These are phyloP conservation scores for Eulithis prunata DNA, from an alignment of 2,888 invertebrate genomes.

Conservation along the genomic window DNA sequence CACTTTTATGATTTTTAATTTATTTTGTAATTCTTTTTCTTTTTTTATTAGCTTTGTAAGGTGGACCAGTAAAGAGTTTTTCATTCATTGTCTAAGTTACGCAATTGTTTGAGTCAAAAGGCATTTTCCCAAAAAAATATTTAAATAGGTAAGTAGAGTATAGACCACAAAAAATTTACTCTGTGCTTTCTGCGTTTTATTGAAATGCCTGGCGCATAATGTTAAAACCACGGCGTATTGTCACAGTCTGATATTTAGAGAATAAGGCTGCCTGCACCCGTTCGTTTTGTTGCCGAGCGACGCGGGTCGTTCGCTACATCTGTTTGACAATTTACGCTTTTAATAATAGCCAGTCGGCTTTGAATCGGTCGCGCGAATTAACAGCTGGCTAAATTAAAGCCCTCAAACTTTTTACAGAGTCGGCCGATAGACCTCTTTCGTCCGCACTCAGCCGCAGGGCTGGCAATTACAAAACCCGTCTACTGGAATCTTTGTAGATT, in stretches of 20 bases:
- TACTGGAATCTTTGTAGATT: constrained; percentile 12
- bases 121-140: too few species aligned
- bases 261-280: constrained; percentile 18
- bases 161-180: too few species aligned
- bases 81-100: too few species aligned
- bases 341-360: constrained; percentile 80
- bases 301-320: constrained; percentile 76
- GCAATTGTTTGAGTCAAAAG: too few species aligned
- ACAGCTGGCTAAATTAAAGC: constrained; percentile 79
- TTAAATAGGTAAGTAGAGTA: too few species aligned
- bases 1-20: too few species aligned
- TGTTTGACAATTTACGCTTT: constrained; percentile 83
- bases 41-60: too few species aligned
- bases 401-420: constrained; percentile 74
- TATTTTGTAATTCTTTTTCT: too few species aligned
- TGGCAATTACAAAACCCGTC: constrained; percentile 58
- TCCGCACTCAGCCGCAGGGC: constrained; percentile 52
- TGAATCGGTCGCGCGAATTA: constrained; percentile 81
- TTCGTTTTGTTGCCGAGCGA: constrained; percentile 45
- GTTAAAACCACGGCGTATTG: too few species aligned
- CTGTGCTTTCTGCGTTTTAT: too few species aligned
- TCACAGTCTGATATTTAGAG: not conserved
- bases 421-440: constrained; percentile 56
- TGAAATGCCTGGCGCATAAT: too few species aligned
- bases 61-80: too few species aligned